Evolutionary conservation across 2,888 invertebrate species (phyloP).

Genomic region (Melanargia galathea): DNA sequence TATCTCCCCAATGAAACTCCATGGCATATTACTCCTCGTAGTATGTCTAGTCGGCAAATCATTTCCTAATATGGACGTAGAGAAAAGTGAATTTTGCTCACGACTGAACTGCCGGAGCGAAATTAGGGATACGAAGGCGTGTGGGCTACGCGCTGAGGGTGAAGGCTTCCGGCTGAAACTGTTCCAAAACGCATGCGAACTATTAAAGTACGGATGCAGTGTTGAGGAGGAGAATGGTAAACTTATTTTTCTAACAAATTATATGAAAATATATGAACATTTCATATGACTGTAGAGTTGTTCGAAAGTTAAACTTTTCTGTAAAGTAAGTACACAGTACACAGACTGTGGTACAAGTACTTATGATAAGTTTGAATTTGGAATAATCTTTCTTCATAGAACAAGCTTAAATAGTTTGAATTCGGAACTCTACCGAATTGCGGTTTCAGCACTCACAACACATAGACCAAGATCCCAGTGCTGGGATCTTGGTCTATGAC

Average conservation of each 20-base stretch:
- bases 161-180: conserved; percentile 49
- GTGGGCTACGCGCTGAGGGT: conserved; percentile 55
- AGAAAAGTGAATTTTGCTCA: conserved; percentile 53
- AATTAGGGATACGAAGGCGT: conserved; percentile 45
- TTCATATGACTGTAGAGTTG: too few relatives aligned
- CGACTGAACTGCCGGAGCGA: conserved; percentile 48
- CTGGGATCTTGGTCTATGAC: too few relatives aligned
- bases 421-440: too few relatives aligned
- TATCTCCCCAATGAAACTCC: conserved; percentile 23
- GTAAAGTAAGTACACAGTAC: too few relatives aligned
- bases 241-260: not conserved
- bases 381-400: too few relatives aligned
- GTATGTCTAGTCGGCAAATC: conserved; percentile 20
- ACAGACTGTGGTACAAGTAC: too few relatives aligned
- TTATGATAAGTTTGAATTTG: too few relatives aligned
- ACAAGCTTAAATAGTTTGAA: too few relatives aligned
- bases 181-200: conserved; percentile 63
- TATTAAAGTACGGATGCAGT: conserved; percentile 59
- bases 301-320: too few relatives aligned
- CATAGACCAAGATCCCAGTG: too few relatives aligned
- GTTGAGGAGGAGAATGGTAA: conserved; percentile 52
- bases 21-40: conserved; percentile 9
- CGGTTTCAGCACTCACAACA: too few relatives aligned
- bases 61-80: conserved; percentile 21
- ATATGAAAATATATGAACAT: too few relatives aligned